Base-by-base conservation (phyloP, 2,888 invertebrate species). In the Clepsis dumicolana region DNA sequence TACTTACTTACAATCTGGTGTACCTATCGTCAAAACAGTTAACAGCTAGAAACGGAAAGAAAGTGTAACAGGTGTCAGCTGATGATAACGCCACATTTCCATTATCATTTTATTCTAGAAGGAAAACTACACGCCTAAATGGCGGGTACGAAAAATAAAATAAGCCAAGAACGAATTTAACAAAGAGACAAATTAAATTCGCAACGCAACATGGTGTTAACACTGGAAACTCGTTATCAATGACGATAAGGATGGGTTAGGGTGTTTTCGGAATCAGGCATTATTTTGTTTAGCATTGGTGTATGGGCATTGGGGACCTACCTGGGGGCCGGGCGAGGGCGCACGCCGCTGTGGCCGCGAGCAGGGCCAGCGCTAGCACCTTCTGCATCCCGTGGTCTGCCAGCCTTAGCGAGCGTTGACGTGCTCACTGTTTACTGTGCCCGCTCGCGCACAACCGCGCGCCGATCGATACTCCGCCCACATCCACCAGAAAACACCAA, bases 391-490 rank as follows among this genome's bases (percentile, higher is more conserved):
- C 78, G 81, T 54, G 54, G 60, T 48, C 48, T 48, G 48, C 65
- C 52, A 76, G 77, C 72, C 76, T 69, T 77, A 74, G 75, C 75
- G 75, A 74, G 75, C 72, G 76, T 67, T 77, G 76, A 75, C 75
- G 75, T 74, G 76, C 73, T 76, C 77, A 80, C 77, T 88, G 87
- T 87, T 86, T 86, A 88, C 86, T 80, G 81, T 72, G 74, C 75
- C 71, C 73, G 68, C 77, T 71, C 79, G 84, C 87, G 89, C 89
- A 87, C 81, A 83, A 80, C 74, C 75, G 81, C 81, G 90, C 90
- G 86, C 80, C 88, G 90, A 92, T 92, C 91, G 91, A 92, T 92
- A 91, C 76, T 81, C 84, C 91, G 86, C 91, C 91, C 90, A 92
- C 90, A 90, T 89, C 75, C 80, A 85, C 83, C 77, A 75, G 73